Conservation (phyloP, 2,888 invertebrate genomes). For the Notodonta dromedarius region DNA sequence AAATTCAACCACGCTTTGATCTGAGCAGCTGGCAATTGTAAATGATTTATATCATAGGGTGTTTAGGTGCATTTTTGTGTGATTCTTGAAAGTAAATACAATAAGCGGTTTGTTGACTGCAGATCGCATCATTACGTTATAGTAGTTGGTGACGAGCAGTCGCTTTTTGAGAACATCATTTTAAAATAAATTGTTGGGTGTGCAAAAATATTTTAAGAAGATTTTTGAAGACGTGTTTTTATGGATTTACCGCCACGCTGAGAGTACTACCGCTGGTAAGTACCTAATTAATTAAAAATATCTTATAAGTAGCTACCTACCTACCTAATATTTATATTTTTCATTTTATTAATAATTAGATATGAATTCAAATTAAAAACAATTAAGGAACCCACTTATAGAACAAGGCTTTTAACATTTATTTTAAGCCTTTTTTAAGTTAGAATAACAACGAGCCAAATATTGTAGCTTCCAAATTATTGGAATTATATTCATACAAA, state of each 20-base stretch:
- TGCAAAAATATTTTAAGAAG: background rate
- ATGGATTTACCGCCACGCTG: background rate
- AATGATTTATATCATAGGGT: background rate
- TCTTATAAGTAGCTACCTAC: too few relatives aligned
- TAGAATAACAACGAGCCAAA: too few relatives aligned
- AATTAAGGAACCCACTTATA: too few relatives aligned
- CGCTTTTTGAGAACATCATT: conserved; percentile 16
- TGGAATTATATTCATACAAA: too few relatives aligned
- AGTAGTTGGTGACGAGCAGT: conserved; percentile 36
- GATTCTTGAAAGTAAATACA: conserved; percentile 15
- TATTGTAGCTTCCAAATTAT: too few relatives aligned
- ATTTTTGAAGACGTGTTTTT: background rate
- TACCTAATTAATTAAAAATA: background rate
- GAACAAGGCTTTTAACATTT: too few relatives aligned
- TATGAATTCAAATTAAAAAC: too few relatives aligned
- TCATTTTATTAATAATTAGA: too few relatives aligned
- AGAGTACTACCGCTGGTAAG: background rate
- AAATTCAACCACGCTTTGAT: conserved; percentile 9
- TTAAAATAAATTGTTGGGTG: background rate
- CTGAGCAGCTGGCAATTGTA: background rate
- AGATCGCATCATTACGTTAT: conserved; percentile 40
- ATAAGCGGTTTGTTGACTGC: conserved; percentile 31
- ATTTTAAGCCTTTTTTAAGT: too few relatives aligned
- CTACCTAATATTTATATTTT: too few relatives aligned
- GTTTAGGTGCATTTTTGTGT: conserved; percentile 14